Conservation (phyloP, 2,888 invertebrate genomes). For the Bhutanitis thaidina region DNA sequence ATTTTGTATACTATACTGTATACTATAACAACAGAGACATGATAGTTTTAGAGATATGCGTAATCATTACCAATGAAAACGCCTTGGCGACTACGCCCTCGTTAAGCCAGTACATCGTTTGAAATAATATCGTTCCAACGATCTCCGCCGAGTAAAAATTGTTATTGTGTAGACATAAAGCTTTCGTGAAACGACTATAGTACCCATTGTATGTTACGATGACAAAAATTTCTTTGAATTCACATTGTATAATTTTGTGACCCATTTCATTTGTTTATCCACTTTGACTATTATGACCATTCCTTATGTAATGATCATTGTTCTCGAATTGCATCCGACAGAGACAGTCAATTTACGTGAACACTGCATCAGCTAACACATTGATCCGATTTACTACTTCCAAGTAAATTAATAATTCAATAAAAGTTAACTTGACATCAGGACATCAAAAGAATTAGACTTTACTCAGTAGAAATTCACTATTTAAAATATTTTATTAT, state of each 20-base stretch:
- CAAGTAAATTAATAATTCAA: no score
- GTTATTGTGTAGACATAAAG: slow-evolving; percentile 21
- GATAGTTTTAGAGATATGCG: not conserved
- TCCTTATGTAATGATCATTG: not conserved
- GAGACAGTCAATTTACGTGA: no score
- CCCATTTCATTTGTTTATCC: slow-evolving; percentile 5
- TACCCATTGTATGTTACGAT: slow-evolving; percentile 11
- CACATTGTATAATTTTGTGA: slow-evolving; percentile 3
- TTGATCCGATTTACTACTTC: no score
- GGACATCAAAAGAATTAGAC: no score
- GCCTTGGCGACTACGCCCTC: slow-evolving; percentile 12
- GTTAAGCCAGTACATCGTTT: slow-evolving; percentile 19
- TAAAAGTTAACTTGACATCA: no score
- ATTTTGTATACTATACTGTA: no score
- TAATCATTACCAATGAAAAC: slow-evolving; percentile 15
- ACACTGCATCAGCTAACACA: no score
- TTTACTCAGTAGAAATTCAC: no score
- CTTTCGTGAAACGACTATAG: slow-evolving; percentile 13
- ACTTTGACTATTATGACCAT: not conserved
- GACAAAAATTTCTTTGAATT: slow-evolving; percentile 14
- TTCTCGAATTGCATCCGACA: not conserved
- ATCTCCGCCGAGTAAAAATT: slow-evolving; percentile 20
- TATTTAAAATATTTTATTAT: no score
- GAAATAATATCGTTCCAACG: slow-evolving; percentile 18
- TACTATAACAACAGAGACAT: no score